Evolutionary conservation across 1,140 invertebrate species (phyloP).

Genomic region (Eciton burchellii): DNA sequence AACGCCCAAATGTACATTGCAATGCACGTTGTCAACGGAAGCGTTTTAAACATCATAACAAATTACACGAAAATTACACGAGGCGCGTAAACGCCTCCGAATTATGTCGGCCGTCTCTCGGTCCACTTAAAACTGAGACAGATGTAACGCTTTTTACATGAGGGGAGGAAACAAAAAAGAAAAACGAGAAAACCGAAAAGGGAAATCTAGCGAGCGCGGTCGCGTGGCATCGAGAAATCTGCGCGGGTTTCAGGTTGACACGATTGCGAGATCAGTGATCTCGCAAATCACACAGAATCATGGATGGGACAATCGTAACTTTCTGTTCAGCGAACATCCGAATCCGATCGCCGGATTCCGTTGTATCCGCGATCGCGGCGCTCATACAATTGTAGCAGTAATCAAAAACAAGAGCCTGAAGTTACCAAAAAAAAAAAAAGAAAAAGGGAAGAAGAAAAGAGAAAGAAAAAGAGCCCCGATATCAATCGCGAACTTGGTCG

Average conservation of each 20-base stretch:
- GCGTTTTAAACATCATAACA: too few species aligned
- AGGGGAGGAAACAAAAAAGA: too few species aligned
- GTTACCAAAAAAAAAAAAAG: too few species aligned
- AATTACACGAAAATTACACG: too few species aligned
- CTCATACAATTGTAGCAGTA: conserved; percentile 10
- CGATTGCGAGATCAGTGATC: too few species aligned
- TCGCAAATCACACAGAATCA: conserved; percentile 13
- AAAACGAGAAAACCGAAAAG: too few species aligned
- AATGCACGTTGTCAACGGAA: conserved; percentile 54
- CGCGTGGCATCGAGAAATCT: too few species aligned
- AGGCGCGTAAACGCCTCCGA: conserved; percentile 41
- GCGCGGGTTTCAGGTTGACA: too few species aligned
- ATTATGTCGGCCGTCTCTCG: conserved; percentile 14
- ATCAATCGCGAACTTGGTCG: conserved; percentile 7
- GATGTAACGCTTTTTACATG: conserved; percentile 33
- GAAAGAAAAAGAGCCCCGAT: too few species aligned
- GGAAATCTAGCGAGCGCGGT: too few species aligned
- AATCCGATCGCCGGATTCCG: conserved; percentile 22
- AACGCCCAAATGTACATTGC: conserved; percentile 60
- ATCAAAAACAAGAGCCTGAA: too few species aligned
- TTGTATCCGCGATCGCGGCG: conserved; percentile 30
- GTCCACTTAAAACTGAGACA: conserved; percentile 25
- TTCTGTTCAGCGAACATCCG: conserved; percentile 26
- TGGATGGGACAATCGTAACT: conserved; percentile 10
- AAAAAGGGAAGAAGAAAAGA: too few species aligned